phyloP scores from a whole-genome alignment of 2,113 vertebrate genomes.

The Donacobius atricapilla region DNA sequence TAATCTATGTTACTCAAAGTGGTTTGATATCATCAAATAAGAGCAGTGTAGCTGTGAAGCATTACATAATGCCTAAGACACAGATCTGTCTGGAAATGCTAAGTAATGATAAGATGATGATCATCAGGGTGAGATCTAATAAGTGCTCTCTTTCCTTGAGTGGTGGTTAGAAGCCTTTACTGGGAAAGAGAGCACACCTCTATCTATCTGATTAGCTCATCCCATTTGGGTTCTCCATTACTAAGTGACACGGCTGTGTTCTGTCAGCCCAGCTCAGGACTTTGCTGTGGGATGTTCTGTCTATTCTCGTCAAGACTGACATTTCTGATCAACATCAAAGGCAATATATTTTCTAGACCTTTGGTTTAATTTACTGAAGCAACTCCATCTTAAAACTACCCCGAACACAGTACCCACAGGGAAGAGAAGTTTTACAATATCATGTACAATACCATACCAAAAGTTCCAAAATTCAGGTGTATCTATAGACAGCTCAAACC shows the following conservation, averaged over 20 bases:
- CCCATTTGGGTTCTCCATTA: not conserved
- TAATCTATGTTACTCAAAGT: not conserved
- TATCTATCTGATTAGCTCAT: not conserved
- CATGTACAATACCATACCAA: not conserved
- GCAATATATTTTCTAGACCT: not conserved
- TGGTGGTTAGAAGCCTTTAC: not conserved
- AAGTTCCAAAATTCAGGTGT: not conserved
- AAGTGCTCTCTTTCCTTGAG: not conserved
- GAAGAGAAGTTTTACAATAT: not conserved
- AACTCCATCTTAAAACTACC: not conserved
- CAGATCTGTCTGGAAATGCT: not conserved
- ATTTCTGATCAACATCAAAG: not conserved
- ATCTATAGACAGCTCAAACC: not conserved
- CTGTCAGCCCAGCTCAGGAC: not conserved
- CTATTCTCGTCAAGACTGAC: not conserved
- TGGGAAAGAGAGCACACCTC: not conserved
- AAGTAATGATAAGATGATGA: not conserved
- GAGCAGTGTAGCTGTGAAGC: not conserved
- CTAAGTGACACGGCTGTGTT: not conserved
- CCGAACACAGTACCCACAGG: not conserved
- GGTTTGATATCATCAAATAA: not conserved
- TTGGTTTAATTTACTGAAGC: not conserved
- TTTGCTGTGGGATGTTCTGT: not conserved
- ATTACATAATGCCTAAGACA: not conserved
- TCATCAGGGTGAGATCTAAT: not conserved